phyloP scores from a whole-genome alignment of 35 echinoderm and acorn worm genomes.

The Hemicentrotus pulcherrimus region DNA sequence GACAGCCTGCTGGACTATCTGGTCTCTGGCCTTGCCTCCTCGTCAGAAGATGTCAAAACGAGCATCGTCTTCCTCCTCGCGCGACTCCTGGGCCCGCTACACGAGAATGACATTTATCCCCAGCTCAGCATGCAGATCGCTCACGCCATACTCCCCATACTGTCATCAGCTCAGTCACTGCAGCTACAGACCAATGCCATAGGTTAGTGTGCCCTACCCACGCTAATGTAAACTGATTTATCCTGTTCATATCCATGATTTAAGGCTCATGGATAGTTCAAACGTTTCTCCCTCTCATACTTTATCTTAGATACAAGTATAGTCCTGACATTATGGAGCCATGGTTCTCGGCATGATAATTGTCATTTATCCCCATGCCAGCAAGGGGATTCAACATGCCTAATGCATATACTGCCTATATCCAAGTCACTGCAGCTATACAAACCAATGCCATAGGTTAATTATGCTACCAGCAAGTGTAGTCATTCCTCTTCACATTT shows the following conservation, averaged over 20 bases:
- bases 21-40: slow-evolving; percentile 45
- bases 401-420: no score
- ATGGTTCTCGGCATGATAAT: background rate
- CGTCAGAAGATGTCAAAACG: slow-evolving; percentile 55
- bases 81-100: background rate
- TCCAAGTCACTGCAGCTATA: no score
- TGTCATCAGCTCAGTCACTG: slow-evolving; percentile 38
- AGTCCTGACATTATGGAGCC: background rate
- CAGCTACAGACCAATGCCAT: slow-evolving; percentile 49
- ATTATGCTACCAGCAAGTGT: no score
- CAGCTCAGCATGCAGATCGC: slow-evolving; percentile 30
- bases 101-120: slow-evolving; percentile 28
- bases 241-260: background rate
- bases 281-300: background rate
- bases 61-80: slow-evolving; percentile 34
- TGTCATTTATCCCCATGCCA: background rate
- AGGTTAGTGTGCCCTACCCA: slow-evolving; percentile 34
- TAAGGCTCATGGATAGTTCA: background rate
- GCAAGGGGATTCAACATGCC: background rate
- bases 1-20: slow-evolving; percentile 43
- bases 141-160: slow-evolving; percentile 5
- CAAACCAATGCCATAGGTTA: no score
- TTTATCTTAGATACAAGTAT: background rate
- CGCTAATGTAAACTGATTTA: background rate
- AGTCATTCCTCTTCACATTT: no score